phyloP scores from a whole-genome alignment of 1,140 invertebrate species.

The Marisa cornuarietis region DNA sequence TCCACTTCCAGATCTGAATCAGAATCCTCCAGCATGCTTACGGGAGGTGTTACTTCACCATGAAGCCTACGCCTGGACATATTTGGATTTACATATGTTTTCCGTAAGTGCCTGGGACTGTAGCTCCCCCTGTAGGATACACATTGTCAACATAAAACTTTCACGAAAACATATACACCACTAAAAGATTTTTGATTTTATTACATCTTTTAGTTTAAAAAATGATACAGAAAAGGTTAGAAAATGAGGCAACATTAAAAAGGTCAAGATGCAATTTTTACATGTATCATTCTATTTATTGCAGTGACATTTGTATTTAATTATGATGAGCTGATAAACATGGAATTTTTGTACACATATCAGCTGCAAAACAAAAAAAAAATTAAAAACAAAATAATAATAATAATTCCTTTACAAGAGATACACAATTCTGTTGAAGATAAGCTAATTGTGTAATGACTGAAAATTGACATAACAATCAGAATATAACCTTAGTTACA shows the following conservation, averaged over 20 bases:
- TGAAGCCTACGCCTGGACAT: slow-evolving; percentile 38
- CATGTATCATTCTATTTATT: neutral
- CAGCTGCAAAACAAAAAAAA: slow-evolving; percentile 12
- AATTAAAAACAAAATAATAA: neutral
- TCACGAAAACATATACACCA: too few relatives aligned
- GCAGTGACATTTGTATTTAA: neutral
- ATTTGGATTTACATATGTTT: slow-evolving; percentile 43
- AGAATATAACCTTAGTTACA: too few relatives aligned
- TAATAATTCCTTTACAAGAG: too few relatives aligned
- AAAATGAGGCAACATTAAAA: neutral
- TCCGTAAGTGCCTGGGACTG: slow-evolving; percentile 29
- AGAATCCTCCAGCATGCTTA: slow-evolving; percentile 8
- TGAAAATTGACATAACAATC: too few relatives aligned
- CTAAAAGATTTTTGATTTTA: neutral
- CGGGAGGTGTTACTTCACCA: slow-evolving; percentile 1
- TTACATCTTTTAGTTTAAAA: too few relatives aligned
- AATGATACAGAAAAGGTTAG: neutral
- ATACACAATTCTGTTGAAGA: too few relatives aligned
- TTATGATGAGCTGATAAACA: too few relatives aligned
- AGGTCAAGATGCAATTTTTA: neutral
- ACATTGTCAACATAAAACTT: neutral
- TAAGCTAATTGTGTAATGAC: too few relatives aligned
- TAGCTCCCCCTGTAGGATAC: slow-evolving; percentile 37
- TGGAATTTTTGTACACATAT: too few relatives aligned
- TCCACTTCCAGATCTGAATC: neutral